Percentiles rank a stretch among this genome's conserved stretches.
These are phyloP conservation scores for Galago senegalensis DNA, from an alignment of 2,797 vertebrate species.

Conservation along the genomic window DNA sequence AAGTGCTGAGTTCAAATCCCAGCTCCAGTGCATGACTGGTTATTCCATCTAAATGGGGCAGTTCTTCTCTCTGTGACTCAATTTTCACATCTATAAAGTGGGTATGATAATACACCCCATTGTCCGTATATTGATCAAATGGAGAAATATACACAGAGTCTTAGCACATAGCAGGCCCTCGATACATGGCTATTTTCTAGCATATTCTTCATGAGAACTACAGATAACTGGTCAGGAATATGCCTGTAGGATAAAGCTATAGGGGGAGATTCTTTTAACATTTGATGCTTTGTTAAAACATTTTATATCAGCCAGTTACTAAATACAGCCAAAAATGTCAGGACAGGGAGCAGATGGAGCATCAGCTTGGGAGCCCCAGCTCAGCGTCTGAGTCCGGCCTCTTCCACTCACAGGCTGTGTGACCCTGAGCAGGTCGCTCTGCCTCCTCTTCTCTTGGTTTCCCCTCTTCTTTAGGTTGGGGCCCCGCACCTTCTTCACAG, in stretches of 20 bases:
- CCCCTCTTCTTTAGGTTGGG: background rate
- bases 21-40: background rate
- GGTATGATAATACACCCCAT: background rate
- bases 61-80: background rate
- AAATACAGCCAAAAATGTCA: background rate
- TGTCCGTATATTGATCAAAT: background rate
- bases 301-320: background rate
- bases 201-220: background rate
- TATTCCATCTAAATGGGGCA: fast-evolving
- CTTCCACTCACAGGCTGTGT: fast-evolving
- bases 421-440: background rate
- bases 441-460: background rate
- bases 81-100: background rate
- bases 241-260: background rate
- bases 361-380: background rate
- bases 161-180: fast-evolving
- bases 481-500: fast-evolving
- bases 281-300: background rate
- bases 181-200: fast-evolving
- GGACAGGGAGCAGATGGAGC: background rate
- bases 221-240: background rate
- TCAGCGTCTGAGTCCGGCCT: background rate
- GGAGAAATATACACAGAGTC: background rate
- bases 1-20: background rate
- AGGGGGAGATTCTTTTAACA: background rate